phyloP scores from a whole-genome alignment of 2,113 vertebrate species.

The Menidia beryllina region DNA sequence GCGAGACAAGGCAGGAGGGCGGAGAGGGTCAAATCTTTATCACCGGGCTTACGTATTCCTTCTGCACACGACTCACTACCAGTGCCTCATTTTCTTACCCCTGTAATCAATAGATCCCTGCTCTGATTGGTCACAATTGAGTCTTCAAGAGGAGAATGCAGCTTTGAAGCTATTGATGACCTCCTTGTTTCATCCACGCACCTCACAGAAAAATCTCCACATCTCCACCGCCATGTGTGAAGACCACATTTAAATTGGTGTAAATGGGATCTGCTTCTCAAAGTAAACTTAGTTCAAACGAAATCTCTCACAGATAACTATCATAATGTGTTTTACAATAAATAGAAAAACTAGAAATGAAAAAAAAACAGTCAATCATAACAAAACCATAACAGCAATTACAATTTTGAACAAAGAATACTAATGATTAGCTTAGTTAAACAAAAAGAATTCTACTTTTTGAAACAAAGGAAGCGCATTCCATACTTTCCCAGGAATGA shows the following conservation, averaged over 20 bases:
- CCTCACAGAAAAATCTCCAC: conserved; percentile 12
- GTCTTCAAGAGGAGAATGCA: conserved; percentile 47
- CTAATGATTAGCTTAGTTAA: too few relatives aligned
- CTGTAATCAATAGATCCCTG: conserved; percentile 74
- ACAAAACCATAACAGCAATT: too few relatives aligned
- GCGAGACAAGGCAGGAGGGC: conserved; percentile 39
- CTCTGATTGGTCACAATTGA: conserved; percentile 69
- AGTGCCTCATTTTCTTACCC: conserved; percentile 51
- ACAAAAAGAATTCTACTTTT: too few relatives aligned
- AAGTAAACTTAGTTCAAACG: too few relatives aligned
- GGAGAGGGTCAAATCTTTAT: conserved; percentile 53
- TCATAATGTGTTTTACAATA: too few relatives aligned
- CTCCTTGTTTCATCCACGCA: conserved; percentile 36
- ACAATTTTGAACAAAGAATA: too few relatives aligned
- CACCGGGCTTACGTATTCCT: conserved; percentile 35
- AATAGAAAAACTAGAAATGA: too few relatives aligned
- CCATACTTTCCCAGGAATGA: too few relatives aligned
- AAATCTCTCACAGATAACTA: too few relatives aligned
- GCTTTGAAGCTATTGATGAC: conserved; percentile 37
- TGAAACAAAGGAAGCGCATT: too few relatives aligned
- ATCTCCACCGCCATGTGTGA: conserved; percentile 5
- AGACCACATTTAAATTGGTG: conserved; percentile 5
- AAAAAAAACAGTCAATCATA: too few relatives aligned
- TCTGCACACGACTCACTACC: conserved; percentile 17
- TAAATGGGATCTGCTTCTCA: too few relatives aligned